Percentiles rank a stretch among this genome's conserved stretches.
Evolutionary conservation across 2,888 invertebrate species (phyloP).

Genomic region (Cheilosia variabilis): DNA sequence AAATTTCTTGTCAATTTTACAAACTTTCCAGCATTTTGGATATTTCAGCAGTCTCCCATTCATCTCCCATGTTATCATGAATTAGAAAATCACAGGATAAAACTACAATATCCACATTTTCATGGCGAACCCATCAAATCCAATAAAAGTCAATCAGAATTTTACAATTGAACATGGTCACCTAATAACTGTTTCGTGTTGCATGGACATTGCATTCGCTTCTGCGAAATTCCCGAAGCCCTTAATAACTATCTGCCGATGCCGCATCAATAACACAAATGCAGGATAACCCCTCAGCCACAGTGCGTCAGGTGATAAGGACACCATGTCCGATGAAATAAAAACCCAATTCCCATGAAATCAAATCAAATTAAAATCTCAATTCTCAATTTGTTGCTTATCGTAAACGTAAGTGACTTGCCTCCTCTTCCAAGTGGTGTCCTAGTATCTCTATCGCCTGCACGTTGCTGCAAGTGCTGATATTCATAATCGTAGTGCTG

Average conservation of each 20-base stretch:
- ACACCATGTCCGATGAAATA: not conserved
- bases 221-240: not conserved
- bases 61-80: no score
- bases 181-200: not conserved
- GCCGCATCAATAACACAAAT: not conserved
- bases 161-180: not conserved
- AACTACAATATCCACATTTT: not conserved
- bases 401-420: constrained; percentile 75
- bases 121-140: not conserved
- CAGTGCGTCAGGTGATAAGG: not conserved
- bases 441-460: constrained; percentile 78
- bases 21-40: no score
- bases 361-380: constrained; percentile 1
- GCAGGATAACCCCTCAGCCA: not conserved
- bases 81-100: no score
- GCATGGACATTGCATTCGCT: not conserved
- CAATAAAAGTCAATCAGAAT: not conserved
- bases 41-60: no score
- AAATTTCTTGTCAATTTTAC: no score
- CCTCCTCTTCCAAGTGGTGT: constrained; percentile 83
- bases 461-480: constrained; percentile 82
- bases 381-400: not conserved
- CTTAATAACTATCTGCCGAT: not conserved
- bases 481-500: constrained; percentile 83
- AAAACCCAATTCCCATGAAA: not conserved